Evolutionary conservation across 2,888 invertebrate genomes (phyloP), one percentile per base, ranked within the genome.

Genomic region (Steinernema hermaphroditum): DNA sequence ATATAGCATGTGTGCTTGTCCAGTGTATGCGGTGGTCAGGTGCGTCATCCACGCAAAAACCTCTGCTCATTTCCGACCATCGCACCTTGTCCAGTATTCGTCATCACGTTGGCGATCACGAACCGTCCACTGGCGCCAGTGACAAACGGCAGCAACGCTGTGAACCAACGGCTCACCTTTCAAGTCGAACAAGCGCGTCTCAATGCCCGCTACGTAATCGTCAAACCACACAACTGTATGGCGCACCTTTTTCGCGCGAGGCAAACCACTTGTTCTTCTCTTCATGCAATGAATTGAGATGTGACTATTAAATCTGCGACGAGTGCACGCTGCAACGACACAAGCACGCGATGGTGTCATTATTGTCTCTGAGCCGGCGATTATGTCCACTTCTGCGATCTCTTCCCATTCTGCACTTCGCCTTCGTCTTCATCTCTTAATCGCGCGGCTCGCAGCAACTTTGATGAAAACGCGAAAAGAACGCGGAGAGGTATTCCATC

Each of bases 361-460:
- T 62, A 62, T 62, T 62, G 62, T 62, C n/a, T 62, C 62, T 62
- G 62, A 62, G 29, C 62, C 62, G 62, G 2, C 62, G 62, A 62
- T 62, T 62, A 62, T 62, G 62, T 62, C 62, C 62, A 46, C 46
- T 62, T 62, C 62, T 62, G 34, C 62, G 32, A 62, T 62, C 62
- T 62, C 62, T 62, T 62, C 62, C 62, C 32, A 29, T 62, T 62
- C 62, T 62, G 6, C 29, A 24, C 16, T 24, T 62, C 62, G 8
- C 8, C 62, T n/a, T n/a, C n/a, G 4, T 24, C 54, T 27, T 24
- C 14, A 2, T 29, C 62, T 32, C 32, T 32, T 34, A 62, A 62
- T 32, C 62, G 62, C 62, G 29, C 24, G 8, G 14, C 62, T 29
- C 62, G 16, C 62, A n/a, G 62, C 62, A 19, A 34, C 32, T 37